Percentiles rank a stretch among this genome's conserved stretches.
Evolutionary conservation across 64 coral and sea anemone species (phyloP).

Genomic region (Porites australiensis): DNA sequence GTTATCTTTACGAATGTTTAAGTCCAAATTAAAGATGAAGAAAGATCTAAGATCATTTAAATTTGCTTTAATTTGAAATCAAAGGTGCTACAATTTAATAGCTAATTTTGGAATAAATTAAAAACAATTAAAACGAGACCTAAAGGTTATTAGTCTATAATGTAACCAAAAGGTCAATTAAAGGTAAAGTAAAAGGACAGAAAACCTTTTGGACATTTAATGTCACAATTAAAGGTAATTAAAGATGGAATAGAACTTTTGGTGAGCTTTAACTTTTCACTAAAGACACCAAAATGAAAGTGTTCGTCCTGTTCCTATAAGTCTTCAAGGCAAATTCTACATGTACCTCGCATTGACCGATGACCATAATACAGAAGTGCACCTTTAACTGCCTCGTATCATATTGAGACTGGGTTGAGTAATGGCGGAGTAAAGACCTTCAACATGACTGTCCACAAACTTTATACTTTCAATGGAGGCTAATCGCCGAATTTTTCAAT

Average conservation of each 20-base stretch:
- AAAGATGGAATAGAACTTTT: constrained; percentile 18
- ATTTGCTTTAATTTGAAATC: neutral
- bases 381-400: no score
- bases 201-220: constrained; percentile 1
- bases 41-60: no score
- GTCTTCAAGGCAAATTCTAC: no score
- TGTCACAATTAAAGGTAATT: constrained; percentile 39
- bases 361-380: no score
- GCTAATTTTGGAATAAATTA: constrained; percentile 20
- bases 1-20: neutral
- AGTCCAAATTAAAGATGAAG: neutral
- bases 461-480: no score
- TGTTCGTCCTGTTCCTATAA: constrained; percentile 21
- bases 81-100: constrained; percentile 34
- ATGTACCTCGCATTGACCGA: no score
- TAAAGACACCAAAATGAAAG: constrained; percentile 35
- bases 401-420: no score
- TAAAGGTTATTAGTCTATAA: constrained; percentile 19
- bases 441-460: no score
- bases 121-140: neutral
- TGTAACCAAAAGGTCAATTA: constrained; percentile 24
- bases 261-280: constrained; percentile 15
- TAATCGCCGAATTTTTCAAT: no score
- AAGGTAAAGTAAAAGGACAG: constrained; percentile 6
- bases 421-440: no score